phyloP scores from a whole-genome alignment of 2,888 invertebrate species.

The Pilophorus perplexus region DNA sequence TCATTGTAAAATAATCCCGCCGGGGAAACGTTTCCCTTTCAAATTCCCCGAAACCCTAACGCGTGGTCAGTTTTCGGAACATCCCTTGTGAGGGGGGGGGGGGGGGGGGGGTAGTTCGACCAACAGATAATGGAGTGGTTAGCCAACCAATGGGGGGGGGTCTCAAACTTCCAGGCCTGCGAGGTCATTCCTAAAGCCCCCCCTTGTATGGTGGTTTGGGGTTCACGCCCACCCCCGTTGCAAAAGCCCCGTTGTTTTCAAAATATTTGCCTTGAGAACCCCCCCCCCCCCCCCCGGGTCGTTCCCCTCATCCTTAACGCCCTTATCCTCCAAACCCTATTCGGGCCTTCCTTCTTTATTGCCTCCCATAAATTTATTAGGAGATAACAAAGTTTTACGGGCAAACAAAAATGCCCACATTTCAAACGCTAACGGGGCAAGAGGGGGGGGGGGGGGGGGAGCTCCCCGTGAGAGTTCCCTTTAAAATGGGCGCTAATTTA shows the following conservation, averaged over 20 bases:
- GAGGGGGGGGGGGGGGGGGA: no score
- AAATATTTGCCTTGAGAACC: constrained; percentile 31
- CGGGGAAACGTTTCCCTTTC: no score
- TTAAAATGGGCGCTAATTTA: no score
- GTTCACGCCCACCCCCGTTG: not conserved
- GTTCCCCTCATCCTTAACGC: no score
- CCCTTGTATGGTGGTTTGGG: not conserved
- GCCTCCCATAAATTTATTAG: constrained; percentile 26
- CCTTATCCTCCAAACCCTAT: no score
- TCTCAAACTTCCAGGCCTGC: constrained; percentile 4
- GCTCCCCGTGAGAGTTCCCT: no score
- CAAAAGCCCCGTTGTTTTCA: constrained; percentile 12
- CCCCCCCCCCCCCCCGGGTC: constrained; percentile 3
- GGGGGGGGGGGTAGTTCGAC: constrained; percentile 17
- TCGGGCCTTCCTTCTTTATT: not conserved
- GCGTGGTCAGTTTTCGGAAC: no score
- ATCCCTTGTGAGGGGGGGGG: no score
- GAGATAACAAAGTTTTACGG: constrained; percentile 24
- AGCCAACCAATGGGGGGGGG: constrained; percentile 14
- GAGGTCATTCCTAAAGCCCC: constrained; percentile 20
- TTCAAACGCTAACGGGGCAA: no score
- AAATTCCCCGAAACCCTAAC: no score
- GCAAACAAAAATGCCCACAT: not conserved
- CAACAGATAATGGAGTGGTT: constrained; percentile 34
- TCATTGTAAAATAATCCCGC: no score